Evolutionary conservation across 2,797 vertebrate species (phyloP), one percentile per base, ranked within the genome.

Genomic region (Sebastes minor): DNA sequence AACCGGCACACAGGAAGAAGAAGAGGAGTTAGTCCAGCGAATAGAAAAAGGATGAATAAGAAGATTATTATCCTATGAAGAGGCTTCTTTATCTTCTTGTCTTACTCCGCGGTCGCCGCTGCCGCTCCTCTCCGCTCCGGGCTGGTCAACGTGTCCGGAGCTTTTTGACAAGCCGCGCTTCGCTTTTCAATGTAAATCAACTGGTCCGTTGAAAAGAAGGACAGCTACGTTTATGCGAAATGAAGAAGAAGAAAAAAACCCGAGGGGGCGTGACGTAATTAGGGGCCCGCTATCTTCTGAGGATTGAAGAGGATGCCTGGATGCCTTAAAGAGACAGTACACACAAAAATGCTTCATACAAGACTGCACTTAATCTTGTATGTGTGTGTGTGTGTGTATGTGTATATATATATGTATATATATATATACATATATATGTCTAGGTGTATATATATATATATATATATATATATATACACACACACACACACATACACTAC

Each of bases 321-420:
- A 77, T 65, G 74, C 71, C 14, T 92, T 93, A 95, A 95, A 95
- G 94, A 64, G 86, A 89, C 93, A 93, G 91, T 56, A 64, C 69
- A 18, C 2, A 27, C 9, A 18, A 22, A 42, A 38, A 42, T 2
- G 14, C 7, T 14, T 2, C 5, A 22, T 3, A 22, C 28, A 10
- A 4, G 7, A 52, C n/a, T 3, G 12, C 67, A 23, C 35, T 5
- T 38, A 38, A 38, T 38, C 35, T 38, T 46, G 16, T 46, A 7
- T 18, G 16, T 46, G 16, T 46, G 16, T 46, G 6, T 42, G 14
- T 42, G 6, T 42, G 1, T 42, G 13, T 0, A 1, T 38, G 14
- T 38, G 5, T 14, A 14, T 4, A 14, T 14, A 6, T 14, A 42
- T 42, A 42, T 6, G 1, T 6, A 6, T 42, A 42, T 16, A 2